Percentiles rank a stretch among this genome's conserved stretches.
phyloP scores from a whole-genome alignment of 1,140 invertebrate genomes.

The Drosophila baimaii region DNA sequence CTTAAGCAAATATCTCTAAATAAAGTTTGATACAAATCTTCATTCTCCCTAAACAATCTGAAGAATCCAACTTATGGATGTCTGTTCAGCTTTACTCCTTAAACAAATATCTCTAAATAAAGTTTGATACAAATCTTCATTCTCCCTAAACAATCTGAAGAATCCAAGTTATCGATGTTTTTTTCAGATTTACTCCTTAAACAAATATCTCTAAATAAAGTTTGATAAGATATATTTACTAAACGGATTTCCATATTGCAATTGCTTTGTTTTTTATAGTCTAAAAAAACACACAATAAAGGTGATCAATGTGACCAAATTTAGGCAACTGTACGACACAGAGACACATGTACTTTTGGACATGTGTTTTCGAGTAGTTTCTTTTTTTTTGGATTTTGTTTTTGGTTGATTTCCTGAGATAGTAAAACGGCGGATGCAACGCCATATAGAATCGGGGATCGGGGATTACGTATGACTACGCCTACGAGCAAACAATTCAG shows the following conservation, averaged over 20 bases:
- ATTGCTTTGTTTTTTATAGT: constrained; percentile 16
- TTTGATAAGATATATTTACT: neutral
- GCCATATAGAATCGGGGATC: constrained; percentile 50
- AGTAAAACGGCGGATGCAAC: constrained; percentile 69
- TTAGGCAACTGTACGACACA: constrained; percentile 29
- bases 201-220: neutral
- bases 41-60: no score
- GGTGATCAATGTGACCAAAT: constrained; percentile 49
- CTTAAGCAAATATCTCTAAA: neutral
- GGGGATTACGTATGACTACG: constrained; percentile 27
- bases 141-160: no score
- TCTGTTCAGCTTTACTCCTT: neutral
- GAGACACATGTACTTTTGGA: constrained; percentile 21
- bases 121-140: no score
- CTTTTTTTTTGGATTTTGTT: neutral
- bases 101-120: neutral
- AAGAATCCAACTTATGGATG: no score
- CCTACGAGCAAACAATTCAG: constrained; percentile 23
- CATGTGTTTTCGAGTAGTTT: constrained; percentile 17
- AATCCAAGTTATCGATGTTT: neutral
- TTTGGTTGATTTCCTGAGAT: constrained; percentile 55
- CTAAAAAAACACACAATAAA: constrained; percentile 18
- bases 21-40: neutral
- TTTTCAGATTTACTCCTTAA: neutral
- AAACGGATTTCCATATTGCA: constrained; percentile 58